A percentile compares a stretch with the other conserved stretches of the same genome.
Conservation (phyloP, 2,797 vertebrate genomes). For the Liasis olivaceus region DNA sequence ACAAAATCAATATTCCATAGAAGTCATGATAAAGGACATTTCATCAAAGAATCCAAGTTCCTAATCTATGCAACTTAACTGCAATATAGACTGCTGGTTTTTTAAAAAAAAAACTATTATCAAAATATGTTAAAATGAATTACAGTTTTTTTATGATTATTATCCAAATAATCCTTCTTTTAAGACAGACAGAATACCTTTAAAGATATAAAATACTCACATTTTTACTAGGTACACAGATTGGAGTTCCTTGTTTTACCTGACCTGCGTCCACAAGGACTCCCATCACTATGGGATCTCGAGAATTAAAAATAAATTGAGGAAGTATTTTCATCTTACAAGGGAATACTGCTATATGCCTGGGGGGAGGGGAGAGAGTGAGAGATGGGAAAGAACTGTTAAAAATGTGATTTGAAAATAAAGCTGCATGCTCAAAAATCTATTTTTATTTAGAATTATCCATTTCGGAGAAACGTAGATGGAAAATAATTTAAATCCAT, state of each 20-base stretch:
- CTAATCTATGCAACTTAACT: accelerated
- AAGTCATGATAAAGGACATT: accelerated
- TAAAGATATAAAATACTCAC: conserved; percentile 77
- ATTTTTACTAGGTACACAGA: conserved; percentile 95
- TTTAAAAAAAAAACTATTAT: background rate
- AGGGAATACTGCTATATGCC: conserved; percentile 94
- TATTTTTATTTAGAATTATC: background rate
- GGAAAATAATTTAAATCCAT: background rate
- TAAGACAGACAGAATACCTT: background rate
- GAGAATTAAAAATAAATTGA: conserved; percentile 98
- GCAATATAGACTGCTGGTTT: background rate
- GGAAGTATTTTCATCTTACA: conserved; percentile 94
- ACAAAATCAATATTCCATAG: background rate
- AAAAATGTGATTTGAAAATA: background rate
- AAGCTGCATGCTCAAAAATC: background rate
- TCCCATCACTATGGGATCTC: conserved; percentile 97
- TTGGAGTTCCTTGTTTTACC: conserved; percentile 89
- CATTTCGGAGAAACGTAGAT: background rate
- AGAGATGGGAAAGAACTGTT: conserved; percentile 9
- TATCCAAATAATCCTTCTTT: background rate
- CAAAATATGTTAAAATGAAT: background rate
- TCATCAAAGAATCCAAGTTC: too few species aligned
- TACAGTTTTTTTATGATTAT: background rate
- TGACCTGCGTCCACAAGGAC: conserved; percentile 89
- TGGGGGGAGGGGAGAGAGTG: conserved; percentile 57